Evolutionary conservation across 2,797 vertebrate species (phyloP).

Genomic region (Rhincodon typus): DNA sequence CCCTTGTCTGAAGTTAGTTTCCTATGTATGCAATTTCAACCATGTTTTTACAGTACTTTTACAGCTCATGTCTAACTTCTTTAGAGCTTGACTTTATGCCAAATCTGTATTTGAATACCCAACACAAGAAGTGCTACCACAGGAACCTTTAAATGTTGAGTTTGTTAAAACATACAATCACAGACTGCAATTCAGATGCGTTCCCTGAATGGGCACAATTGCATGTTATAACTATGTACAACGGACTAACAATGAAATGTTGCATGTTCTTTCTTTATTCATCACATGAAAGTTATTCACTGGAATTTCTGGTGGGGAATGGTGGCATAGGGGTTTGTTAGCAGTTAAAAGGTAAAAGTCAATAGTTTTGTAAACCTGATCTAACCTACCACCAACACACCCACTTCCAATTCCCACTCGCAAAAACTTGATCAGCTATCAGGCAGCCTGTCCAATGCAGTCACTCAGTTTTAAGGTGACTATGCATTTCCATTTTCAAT

Average conservation of each 20-base stretch:
- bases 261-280: slow-evolving; percentile 1
- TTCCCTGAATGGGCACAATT: too few relatives aligned
- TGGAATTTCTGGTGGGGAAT: background rate
- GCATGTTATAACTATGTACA: background rate
- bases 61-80: background rate
- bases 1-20: background rate
- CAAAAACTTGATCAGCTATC: too few relatives aligned
- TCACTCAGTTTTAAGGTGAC: background rate
- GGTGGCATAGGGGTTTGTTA: too few relatives aligned
- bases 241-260: background rate
- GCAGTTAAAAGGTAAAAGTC: background rate
- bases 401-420: background rate
- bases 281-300: background rate
- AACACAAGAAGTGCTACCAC: background rate
- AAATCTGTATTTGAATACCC: background rate
- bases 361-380: background rate
- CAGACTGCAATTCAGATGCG: background rate
- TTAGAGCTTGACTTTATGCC: background rate
- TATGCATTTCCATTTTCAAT: background rate
- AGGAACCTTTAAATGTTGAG: background rate
- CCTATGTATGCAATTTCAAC: background rate
- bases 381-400: background rate
- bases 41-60: background rate
- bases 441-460: background rate
- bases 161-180: background rate